Conservation (phyloP, 1,140 invertebrate species). For the Belonocnema kinseyi region DNA sequence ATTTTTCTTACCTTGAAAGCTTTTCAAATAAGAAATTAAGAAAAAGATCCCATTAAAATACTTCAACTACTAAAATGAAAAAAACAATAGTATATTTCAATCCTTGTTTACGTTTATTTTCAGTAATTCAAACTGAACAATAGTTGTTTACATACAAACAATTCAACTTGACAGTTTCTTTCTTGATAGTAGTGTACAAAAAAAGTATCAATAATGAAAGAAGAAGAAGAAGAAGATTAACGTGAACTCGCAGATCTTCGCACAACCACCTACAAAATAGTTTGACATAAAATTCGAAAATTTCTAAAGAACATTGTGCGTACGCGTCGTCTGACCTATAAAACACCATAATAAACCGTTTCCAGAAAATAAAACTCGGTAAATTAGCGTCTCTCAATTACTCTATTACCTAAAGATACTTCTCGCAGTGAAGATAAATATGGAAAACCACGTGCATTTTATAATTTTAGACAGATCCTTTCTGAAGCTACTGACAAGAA, state of each 20-base stretch:
- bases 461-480: neutral
- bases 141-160: conserved; percentile 15
- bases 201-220: neutral
- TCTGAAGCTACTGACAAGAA: neutral
- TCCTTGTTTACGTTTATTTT: conserved; percentile 14
- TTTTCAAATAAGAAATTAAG: too few relatives aligned
- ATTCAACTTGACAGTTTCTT: conserved; percentile 5
- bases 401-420: neutral
- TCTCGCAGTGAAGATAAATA: neutral
- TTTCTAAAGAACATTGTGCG: neutral
- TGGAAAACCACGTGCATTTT: neutral
- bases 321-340: conserved; percentile 5
- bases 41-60: too few relatives aligned
- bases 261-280: neutral
- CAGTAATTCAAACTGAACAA: conserved; percentile 8
- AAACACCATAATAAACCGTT: neutral
- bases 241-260: neutral
- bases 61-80: neutral
- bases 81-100: neutral
- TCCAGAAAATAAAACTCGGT: neutral
- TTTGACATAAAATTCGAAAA: neutral
- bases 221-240: neutral
- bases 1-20: too few relatives aligned
- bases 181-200: neutral
- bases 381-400: neutral